Evolutionary conservation across 23 tunicate genomes (phyloP), one percentile per base, ranked within the genome.

Genomic region (Trididemnum miniatum): DNA sequence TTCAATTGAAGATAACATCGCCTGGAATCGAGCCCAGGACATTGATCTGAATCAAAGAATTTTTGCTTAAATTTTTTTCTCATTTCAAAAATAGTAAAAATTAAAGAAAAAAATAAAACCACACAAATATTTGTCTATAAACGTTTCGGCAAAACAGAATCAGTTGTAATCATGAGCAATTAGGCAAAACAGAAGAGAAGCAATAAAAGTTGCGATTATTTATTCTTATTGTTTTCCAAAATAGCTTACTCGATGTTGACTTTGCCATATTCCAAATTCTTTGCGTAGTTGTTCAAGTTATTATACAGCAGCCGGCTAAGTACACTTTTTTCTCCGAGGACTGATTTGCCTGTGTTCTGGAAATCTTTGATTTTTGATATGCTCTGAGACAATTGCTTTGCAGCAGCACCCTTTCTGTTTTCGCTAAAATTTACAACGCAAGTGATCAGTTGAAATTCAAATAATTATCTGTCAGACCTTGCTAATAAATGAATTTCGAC

Each of bases 1-100:
- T 1, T 67, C 67, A 1, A 82, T 34, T 1, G 93, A 88, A 25
- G 93, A 88, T 31, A 30, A 29, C 87, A 88, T 83, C 7, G 93
- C 86, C 12, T n/a, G 30, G 20, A 38, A 25, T 20, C 79, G 79
- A 20, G 31, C 79, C 79, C 79, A 73, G 30, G 57, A 3, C 79
- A n/a, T 38, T 7, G 7, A 5, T 20, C 79, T 73, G 59, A 62
- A 62, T 49, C 57, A 49, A 18, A 18, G 57, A 9, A 49, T 9
- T 12, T 9, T n/a, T 18, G 67, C 26, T 3, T 22, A 22, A n/a
- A 20, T n/a, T 62, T 22, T 5, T 18, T n/a, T n/a, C 3, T 12
- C 15, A 22, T 26, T 62, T 26, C n/a, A 62, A 62, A 22, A 18
- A 62, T 12, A 18, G 67, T 62, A 62, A 62, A 12, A 24, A 12